Evolutionary conservation across 35 echinoderm and acorn worm species (phyloP), one percentile per base, ranked within the genome.

Genomic region (Apostichopus parvimensis): DNA sequence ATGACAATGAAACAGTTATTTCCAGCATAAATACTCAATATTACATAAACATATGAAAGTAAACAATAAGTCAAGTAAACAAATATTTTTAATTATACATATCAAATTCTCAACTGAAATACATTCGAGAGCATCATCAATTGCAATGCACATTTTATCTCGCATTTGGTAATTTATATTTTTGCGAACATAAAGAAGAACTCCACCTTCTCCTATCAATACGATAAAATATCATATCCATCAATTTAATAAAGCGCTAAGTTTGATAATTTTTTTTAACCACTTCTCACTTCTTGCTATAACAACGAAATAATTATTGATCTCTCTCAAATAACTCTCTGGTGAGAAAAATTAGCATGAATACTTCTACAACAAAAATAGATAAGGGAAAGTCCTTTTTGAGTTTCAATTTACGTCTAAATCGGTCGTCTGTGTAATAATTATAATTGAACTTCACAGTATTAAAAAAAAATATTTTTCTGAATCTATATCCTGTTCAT

Each of bases 101-200:
- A n/a, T n/a, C n/a, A n/a, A n/a, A n/a, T n/a, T 10, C 21, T 88
- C 86, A 22, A 88, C 61, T 12, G 86, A 10, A 71, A 88, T 13
- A 71, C 56, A 88, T 88, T 88, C 61, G 8, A 88, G 71, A 70
- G 71, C 86, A 71, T 88, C 86, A 71, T 71, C 18, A 1, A 71
- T 88, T 88, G 1, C 1, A n/a, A 13, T 88, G 22, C 86, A 88
- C 86, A 88, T 88, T 88, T 53, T 88, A 71, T 88, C 17, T 17
- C 0, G 20, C 15, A 87, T 54, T 20, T 66, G 52, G 25, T 87
- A 82, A 0, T 2, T 0, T 21, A 72, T 2, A 26, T 9, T 87
- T 18, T 18, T 87, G 0, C 34, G 25, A 17, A 80, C 24, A 45
- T 80, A 45, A 7, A 80, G 8, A 80, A 45, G 45, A 8, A 80